phyloP scores from a whole-genome alignment of 2,797 vertebrate genomes.

The Myiotriccus ornatus region DNA sequence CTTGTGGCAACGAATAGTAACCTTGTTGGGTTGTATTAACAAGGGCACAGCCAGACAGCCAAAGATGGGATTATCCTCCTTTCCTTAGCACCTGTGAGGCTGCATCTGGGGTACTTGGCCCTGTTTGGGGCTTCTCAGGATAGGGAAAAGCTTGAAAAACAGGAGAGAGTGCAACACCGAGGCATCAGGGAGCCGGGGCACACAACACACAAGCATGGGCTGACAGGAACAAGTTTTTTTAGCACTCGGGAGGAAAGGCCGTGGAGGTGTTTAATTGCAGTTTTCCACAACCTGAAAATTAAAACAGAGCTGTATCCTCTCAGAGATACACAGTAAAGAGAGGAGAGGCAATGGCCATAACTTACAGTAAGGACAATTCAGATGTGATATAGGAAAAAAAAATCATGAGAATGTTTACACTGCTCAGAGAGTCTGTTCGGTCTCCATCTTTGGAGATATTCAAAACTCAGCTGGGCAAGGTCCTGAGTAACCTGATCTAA shows the following conservation, averaged over 20 bases:
- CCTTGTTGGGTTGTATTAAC: neutral
- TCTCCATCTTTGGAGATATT: neutral
- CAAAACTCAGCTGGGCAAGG: neutral
- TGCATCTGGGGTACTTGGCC: neutral
- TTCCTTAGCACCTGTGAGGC: neutral
- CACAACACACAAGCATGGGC: fast-evolving
- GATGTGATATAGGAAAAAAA: neutral
- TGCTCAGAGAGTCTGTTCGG: neutral
- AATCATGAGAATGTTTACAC: neutral
- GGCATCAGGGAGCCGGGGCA: fast-evolving
- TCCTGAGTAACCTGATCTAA: neutral
- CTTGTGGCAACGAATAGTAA: neutral
- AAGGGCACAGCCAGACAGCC: neutral
- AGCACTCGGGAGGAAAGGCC: neutral
- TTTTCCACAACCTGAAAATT: neutral
- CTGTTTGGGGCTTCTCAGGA: neutral
- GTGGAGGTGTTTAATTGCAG: neutral
- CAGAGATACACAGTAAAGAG: neutral
- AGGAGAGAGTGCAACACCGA: neutral
- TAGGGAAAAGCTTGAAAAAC: neutral
- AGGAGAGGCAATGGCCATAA: neutral
- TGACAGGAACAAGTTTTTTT: neutral
- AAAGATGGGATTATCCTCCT: neutral
- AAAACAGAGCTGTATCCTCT: neutral
- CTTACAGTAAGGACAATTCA: neutral